Evolutionary conservation across 1,140 invertebrate genomes (phyloP).

Genomic region (Proctacanthus coquilletti): DNA sequence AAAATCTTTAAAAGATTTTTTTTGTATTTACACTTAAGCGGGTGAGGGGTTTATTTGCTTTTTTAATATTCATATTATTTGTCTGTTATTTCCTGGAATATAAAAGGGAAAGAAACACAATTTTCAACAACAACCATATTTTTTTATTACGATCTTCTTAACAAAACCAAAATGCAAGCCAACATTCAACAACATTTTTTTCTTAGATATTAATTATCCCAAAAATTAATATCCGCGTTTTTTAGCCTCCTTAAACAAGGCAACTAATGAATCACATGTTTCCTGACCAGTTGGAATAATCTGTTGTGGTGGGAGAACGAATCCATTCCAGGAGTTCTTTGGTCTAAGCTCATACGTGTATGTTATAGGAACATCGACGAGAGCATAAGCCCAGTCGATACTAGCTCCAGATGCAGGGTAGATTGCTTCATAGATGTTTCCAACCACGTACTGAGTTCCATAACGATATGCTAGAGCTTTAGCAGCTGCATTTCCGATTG

Average conservation of each 20-base stretch:
- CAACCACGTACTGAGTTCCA: conserved; percentile 32
- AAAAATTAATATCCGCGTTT: conserved; percentile 17
- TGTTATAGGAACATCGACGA: conserved; percentile 41
- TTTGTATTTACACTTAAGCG: no score
- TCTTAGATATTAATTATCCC: no score
- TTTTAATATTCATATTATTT: no score
- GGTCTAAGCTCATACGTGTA: conserved; percentile 57
- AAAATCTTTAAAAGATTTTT: no score
- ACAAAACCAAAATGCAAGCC: no score
- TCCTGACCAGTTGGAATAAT: conserved; percentile 60
- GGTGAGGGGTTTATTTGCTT: no score
- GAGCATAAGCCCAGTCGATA: conserved; percentile 58
- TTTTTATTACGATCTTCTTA: no score
- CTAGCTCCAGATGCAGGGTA: conserved; percentile 38
- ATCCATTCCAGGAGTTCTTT: conserved; percentile 43
- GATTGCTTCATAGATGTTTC: conserved; percentile 35
- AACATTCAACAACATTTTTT: no score
- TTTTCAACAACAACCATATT: no score
- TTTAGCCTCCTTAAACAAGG: conserved; percentile 38
- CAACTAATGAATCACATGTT: conserved; percentile 44
- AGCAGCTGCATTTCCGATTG: conserved; percentile 27
- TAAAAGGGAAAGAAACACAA: no score
- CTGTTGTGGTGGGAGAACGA: conserved; percentile 53
- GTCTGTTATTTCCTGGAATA: no score
- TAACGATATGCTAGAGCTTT: conserved; percentile 28